Evolutionary conservation across 2,113 vertebrate genomes (phyloP).

Genomic region (Cochlearius cochlearius): DNA sequence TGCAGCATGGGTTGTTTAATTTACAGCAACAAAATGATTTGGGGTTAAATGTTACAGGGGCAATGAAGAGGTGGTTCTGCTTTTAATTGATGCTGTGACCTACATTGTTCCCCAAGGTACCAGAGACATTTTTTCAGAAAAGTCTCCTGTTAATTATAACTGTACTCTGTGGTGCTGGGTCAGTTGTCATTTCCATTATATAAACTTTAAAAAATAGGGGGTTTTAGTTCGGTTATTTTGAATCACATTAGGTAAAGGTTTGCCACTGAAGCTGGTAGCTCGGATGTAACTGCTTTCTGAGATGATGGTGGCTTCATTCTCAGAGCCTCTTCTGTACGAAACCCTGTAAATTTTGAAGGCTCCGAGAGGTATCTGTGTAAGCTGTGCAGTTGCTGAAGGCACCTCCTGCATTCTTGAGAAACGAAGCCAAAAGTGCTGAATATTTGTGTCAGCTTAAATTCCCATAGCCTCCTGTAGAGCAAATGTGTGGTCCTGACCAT

Average conservation of each 20-base stretch:
- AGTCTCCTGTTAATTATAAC: constrained; percentile 50
- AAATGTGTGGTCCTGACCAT: not conserved
- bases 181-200: constrained; percentile 37
- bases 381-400: not conserved
- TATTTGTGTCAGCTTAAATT: not conserved
- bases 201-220: not conserved
- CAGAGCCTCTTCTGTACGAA: not conserved
- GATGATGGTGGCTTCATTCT: not conserved
- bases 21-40: not conserved
- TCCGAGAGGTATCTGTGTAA: accelerated
- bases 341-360: not conserved
- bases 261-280: not conserved
- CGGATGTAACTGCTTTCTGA: not conserved
- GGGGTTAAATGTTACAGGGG: constrained; percentile 2
- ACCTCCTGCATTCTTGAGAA: not conserved
- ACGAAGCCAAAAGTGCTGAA: accelerated
- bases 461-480: not conserved
- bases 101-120: constrained; percentile 36
- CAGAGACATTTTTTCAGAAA: constrained; percentile 9
- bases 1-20: not conserved
- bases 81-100: constrained; percentile 58
- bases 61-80: constrained; percentile 12
- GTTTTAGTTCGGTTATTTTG: not conserved
- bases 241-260: not conserved
- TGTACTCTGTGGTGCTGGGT: constrained; percentile 26